phyloP scores from a whole-genome alignment of 2,888 invertebrate species.

The Amblyjoppa proteus region DNA sequence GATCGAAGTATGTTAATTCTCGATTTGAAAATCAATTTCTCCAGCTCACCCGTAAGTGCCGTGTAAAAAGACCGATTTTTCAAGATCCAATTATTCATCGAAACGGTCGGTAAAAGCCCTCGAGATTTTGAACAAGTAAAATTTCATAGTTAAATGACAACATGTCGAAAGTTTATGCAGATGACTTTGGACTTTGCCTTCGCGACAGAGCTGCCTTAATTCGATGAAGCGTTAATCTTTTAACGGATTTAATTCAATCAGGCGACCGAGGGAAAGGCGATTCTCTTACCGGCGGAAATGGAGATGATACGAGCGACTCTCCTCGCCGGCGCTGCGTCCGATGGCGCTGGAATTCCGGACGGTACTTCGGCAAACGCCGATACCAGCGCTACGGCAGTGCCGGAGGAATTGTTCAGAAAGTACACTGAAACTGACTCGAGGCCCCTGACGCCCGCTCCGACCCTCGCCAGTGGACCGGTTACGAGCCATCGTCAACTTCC shows the following conservation, averaged over 20 bases:
- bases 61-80: too few relatives aligned
- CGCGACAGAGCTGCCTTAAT: too few relatives aligned
- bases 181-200: too few relatives aligned
- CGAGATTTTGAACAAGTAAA: too few relatives aligned
- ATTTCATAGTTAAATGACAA: too few relatives aligned
- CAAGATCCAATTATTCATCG: too few relatives aligned
- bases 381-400: conserved; percentile 72
- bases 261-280: conserved; percentile 81
- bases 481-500: conserved; percentile 68
- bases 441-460: conserved; percentile 92
- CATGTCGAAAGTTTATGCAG: too few relatives aligned
- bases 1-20: too few relatives aligned
- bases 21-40: too few relatives aligned
- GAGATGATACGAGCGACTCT: conserved; percentile 80
- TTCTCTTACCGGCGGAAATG: conserved; percentile 81
- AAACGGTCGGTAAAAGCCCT: too few relatives aligned
- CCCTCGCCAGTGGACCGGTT: conserved; percentile 88
- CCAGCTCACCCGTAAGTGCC: too few relatives aligned
- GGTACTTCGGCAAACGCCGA: conserved; percentile 43
- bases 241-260: conserved; percentile 57
- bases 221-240: background rate
- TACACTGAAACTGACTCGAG: conserved; percentile 95
- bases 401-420: conserved; percentile 85
- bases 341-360: conserved; percentile 57
- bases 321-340: conserved; percentile 67